These are phyloP conservation scores for Sepiola atlantica DNA, from an alignment of 2,888 invertebrate genomes.

Conservation along the genomic window DNA sequence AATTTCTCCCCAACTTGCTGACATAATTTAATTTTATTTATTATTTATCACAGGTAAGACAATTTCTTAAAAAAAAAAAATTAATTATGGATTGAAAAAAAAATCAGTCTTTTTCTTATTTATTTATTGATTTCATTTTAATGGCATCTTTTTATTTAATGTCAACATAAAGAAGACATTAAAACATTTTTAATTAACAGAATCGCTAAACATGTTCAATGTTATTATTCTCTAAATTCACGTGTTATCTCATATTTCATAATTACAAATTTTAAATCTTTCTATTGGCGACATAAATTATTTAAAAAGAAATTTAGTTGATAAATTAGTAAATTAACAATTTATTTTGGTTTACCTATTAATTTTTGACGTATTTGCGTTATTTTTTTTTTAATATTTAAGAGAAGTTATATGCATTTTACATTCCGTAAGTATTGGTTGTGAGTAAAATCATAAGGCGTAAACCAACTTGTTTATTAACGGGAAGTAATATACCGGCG, in stretches of 20 bases:
- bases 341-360: too few relatives aligned
- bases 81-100: too few relatives aligned
- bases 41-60: neutral
- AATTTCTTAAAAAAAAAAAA: neutral
- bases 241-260: neutral
- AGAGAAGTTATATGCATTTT: too few relatives aligned
- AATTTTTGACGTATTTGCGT: too few relatives aligned
- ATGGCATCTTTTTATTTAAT: neutral
- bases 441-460: too few relatives aligned
- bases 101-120: neutral
- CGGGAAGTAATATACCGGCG: too few relatives aligned
- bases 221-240: neutral
- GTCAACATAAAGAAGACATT: neutral
- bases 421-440: too few relatives aligned
- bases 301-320: too few relatives aligned
- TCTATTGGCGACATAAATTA: too few relatives aligned
- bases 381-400: too few relatives aligned
- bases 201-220: neutral
- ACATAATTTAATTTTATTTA: neutral
- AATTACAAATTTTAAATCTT: neutral
- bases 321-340: too few relatives aligned
- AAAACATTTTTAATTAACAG: neutral
- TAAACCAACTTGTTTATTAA: too few relatives aligned
- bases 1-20: conserved; percentile 3
- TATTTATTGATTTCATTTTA: neutral